These are phyloP conservation scores for Liolophura sinensis DNA, from an alignment of 1,140 invertebrate species.

Conservation along the genomic window DNA sequence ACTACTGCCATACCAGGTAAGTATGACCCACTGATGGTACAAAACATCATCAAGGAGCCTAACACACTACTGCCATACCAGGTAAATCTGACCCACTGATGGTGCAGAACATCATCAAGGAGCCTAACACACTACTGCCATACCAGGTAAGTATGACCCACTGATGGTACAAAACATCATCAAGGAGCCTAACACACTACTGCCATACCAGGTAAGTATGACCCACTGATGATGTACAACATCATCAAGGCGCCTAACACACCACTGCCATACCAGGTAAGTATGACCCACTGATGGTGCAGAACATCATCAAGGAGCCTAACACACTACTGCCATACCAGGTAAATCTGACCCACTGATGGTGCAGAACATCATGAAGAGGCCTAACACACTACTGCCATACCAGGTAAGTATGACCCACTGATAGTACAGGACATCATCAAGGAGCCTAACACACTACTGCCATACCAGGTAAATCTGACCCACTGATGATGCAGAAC, in stretches of 20 bases:
- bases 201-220: conserved; percentile 18
- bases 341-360: conserved; percentile 1
- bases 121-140: too few species aligned
- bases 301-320: conserved; percentile 42
- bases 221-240: conserved; percentile 47
- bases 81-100: too few species aligned
- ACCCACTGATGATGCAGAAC: not conserved
- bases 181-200: too few species aligned
- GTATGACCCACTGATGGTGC: conserved; percentile 30
- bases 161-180: too few species aligned
- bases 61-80: too few species aligned
- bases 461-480: not conserved
- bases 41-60: too few species aligned
- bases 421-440: not conserved
- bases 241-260: conserved; percentile 47
- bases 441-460: too few species aligned
- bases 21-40: too few species aligned
- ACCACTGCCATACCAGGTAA: conserved; percentile 32
- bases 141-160: too few species aligned
- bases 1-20: too few species aligned
- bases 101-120: too few species aligned
- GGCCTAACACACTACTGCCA: not conserved
- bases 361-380: not conserved
- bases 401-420: not conserved
- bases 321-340: conserved; percentile 24